Percentiles rank a stretch among this genome's conserved stretches.
Conservation (phyloP, 2,113 vertebrate species). For the Microcebus murinus region DNA sequence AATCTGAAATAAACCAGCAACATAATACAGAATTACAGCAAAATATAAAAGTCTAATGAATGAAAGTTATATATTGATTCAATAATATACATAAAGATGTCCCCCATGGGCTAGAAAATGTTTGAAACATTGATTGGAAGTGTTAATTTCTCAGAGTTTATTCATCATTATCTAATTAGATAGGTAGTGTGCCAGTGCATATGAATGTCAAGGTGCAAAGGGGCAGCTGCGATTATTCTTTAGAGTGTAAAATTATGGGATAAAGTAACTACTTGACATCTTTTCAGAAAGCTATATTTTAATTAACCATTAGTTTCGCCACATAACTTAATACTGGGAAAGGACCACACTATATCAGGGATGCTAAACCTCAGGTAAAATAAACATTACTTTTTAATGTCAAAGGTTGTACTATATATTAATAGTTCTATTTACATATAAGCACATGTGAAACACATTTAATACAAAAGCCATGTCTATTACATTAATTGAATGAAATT, state of each 20-base stretch:
- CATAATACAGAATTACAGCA: background rate
- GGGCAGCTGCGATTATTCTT: background rate
- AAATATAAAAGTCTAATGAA: background rate
- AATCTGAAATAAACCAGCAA: background rate
- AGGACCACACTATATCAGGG: background rate
- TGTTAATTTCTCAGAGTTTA: background rate
- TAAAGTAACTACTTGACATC: background rate
- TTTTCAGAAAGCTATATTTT: background rate
- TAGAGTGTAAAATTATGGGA: background rate
- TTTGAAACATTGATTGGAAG: background rate
- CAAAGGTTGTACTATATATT: background rate
- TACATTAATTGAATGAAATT: background rate
- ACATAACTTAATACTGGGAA: background rate
- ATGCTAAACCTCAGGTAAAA: background rate
- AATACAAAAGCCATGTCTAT: background rate
- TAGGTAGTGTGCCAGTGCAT: background rate
- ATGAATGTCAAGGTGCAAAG: background rate
- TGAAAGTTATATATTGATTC: background rate
- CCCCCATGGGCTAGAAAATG: background rate
- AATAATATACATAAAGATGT: background rate
- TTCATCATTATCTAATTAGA: background rate
- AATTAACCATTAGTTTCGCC: background rate
- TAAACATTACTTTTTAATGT: background rate
- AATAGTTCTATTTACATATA: background rate
- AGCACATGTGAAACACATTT: background rate